Percentiles rank a stretch among this genome's conserved stretches.
Evolutionary conservation across 2,888 invertebrate genomes (phyloP).

Genomic region (Xanthia togata): DNA sequence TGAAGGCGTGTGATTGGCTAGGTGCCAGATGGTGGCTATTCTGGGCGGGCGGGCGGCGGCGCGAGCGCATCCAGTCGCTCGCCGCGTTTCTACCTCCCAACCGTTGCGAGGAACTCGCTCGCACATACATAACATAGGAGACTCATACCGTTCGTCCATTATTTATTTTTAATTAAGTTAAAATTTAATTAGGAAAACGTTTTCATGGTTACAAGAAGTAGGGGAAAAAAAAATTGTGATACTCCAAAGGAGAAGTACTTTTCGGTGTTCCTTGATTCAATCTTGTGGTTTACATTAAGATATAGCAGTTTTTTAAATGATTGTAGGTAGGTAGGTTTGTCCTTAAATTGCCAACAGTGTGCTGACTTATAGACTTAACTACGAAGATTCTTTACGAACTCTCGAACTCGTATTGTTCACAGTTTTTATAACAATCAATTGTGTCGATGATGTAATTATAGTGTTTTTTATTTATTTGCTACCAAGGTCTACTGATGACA

Average conservation of each 20-base stretch:
- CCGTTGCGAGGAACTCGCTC: constrained; percentile 59
- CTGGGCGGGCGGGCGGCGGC: constrained; percentile 84
- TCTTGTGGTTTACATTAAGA: constrained; percentile 14
- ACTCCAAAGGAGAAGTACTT: not conserved
- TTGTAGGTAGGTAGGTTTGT: constrained; percentile 9
- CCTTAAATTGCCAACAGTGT: constrained; percentile 26
- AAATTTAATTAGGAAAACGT: not conserved
- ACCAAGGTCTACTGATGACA: constrained; percentile 70
- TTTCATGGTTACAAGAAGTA: not conserved
- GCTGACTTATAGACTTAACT: constrained; percentile 18
- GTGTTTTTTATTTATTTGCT: constrained; percentile 71
- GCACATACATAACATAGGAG: constrained; percentile 53
- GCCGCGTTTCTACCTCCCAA: constrained; percentile 77
- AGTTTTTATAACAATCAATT: constrained; percentile 46
- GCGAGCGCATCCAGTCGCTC: constrained; percentile 85
- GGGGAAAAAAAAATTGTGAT: not conserved
- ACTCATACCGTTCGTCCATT: constrained; percentile 52
- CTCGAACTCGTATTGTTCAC: constrained; percentile 29
- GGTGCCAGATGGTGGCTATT: constrained; percentile 83
- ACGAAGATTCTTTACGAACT: constrained; percentile 26
- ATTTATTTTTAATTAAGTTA: constrained; percentile 37
- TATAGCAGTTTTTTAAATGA: not conserved
- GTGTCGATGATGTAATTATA: constrained; percentile 67
- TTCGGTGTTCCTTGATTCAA: constrained; percentile 11
- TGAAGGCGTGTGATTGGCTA: constrained; percentile 80